Evolutionary conservation across 2,888 invertebrate genomes (phyloP), one percentile per base, ranked within the genome.

Genomic region (Dichetophora obliterata): DNA sequence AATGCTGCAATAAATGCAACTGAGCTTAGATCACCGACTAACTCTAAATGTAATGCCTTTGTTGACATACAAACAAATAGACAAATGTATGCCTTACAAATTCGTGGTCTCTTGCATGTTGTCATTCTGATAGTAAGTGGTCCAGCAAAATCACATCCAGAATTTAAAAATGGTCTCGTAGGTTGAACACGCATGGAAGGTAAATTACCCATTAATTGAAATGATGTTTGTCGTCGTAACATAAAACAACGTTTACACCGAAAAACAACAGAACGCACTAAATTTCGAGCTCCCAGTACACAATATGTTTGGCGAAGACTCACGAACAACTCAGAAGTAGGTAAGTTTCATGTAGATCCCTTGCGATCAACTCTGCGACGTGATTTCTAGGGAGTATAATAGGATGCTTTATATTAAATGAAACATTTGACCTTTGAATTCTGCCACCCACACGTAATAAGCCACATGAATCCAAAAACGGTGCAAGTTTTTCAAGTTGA

Each of bases 281-380:
- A 34, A 61, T 78, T 80, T 57, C 81, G 69, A 2, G 72, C 77
- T 1, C 79, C 76, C 9, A 80, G n/a, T 9, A 81, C 77, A 78
- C 80, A 81, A 19, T 78, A 80, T 14, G 75, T 19, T 34, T 80
- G 77, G 4, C 78, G 78, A 3, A 78, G 52, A n/a, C 80, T 81
- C 0, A 79, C 77, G 48, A 80, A 80, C 3, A 80, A 63, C 59
- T 76, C 71, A 11, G 80, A 77, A 1, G 80, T 5, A 75, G 22
- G 34, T 77, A 34, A n/a, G 22, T 65, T 59, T 48, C 24, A 43
- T 80, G 77, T 19, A 68, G 16, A 14, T 78, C 77, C 1, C 27
- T 8, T 6, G 77, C 57, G 5, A 81, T 76, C 0, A 80, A 68
- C 8, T 34, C 14, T 0, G 78, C 69, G 0, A 79, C 65, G 19